Evolutionary conservation across 2,113 vertebrate genomes (phyloP), one percentile per base, ranked within the genome.

Genomic region (Semnopithecus entellus): DNA sequence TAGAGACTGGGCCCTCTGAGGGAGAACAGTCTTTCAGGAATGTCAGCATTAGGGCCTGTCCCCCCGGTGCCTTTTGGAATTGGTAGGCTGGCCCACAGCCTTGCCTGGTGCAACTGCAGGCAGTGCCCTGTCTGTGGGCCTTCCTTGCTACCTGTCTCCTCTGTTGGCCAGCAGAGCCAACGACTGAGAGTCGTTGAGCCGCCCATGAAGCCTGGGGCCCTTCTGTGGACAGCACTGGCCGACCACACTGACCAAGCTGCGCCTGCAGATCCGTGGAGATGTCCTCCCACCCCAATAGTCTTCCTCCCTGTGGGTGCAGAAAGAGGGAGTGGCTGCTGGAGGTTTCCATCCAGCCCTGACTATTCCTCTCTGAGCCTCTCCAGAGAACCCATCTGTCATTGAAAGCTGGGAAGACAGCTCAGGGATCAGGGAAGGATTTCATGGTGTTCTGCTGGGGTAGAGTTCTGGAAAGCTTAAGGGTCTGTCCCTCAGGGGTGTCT

Each of bases 341-440:
- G 57, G 78, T 82, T 92, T 92, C 76, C 66, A 55, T 97, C 91
- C 83, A 95, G 55, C 3, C 4, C 96, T 95, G 95, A 90, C 87
- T 73, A 45, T 85, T 91, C 50, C 78, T 89, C 57, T 68, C 78
- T n/a, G 73, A 8, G 22, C 85, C 70, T 92, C 75, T 73, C n/a
- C 8, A 1, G 59, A 70, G 86, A 82, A 27, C 73, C 76, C 14
- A 3, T 85, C 40, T 96, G 45, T 76, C 4, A 5, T 27, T 2
- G 4, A 66, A 72, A 59, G 94, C 78, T 82, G 88, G 95, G 88
- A 94, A 88, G 85, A 88, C 83, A 85, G 52, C 66, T 10, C 27
- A 16, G 43, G 48, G 27, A 52, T 73, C 68, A 23, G 66, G 66
- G 61, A 93, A 84, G 27, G 80, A 79, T 48, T 84, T 85, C 59